These are phyloP conservation scores for Drosophila pachea DNA, from an alignment of 1,140 invertebrate species.

Conservation along the genomic window DNA sequence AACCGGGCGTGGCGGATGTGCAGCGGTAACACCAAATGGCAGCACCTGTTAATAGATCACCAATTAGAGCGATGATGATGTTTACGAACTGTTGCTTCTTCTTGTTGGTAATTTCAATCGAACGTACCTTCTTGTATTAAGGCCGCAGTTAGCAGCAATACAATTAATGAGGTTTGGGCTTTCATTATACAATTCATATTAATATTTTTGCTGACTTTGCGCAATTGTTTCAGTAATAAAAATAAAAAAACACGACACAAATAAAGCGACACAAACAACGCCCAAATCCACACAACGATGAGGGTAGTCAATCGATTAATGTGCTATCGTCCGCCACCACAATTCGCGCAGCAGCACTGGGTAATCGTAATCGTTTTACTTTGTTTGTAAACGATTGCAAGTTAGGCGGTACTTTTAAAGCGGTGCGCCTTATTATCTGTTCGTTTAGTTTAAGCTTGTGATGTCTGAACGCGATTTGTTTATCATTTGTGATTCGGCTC, in stretches of 20 bases:
- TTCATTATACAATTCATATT: conserved; percentile 37
- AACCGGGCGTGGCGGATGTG: conserved; percentile 92
- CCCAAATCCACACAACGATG: conserved; percentile 42
- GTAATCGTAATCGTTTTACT: background rate
- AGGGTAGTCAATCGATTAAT: background rate
- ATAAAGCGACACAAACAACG: conserved; percentile 43
- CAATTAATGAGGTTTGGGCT: conserved; percentile 7
- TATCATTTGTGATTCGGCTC: background rate
- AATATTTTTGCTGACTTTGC: background rate
- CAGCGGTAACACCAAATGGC: conserved; percentile 92
- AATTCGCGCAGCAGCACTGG: background rate
- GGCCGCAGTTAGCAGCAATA: conserved; percentile 41
- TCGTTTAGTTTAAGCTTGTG: background rate
- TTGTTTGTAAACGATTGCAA: background rate
- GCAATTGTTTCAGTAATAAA: conserved; percentile 5
- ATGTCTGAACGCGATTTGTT: no score
- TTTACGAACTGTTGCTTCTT: conserved; percentile 6
- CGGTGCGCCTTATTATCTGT: no score
- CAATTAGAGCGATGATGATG: conserved; percentile 2
- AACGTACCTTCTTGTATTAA: conserved; percentile 53
- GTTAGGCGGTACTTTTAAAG: conserved; percentile 1
- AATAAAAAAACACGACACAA: conserved; percentile 1
- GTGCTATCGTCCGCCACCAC: conserved; percentile 13
- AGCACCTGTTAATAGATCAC: conserved; percentile 72
- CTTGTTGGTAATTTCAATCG: conserved; percentile 2